phyloP scores from a whole-genome alignment of 2,797 vertebrate species.

The Myotis findleyi region DNA sequence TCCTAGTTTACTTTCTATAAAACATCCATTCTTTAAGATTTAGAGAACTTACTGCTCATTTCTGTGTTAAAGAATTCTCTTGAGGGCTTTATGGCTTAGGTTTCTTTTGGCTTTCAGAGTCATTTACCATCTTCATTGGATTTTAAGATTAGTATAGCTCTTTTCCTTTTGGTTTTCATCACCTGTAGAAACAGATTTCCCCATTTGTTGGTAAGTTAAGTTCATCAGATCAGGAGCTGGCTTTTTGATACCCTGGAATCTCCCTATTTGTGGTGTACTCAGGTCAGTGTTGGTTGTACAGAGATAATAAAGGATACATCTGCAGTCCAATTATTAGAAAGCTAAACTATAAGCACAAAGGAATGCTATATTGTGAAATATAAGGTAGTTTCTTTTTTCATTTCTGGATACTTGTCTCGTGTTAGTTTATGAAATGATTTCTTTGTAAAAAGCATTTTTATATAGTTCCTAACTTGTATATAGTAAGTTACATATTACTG shows the following conservation, averaged over 20 bases:
- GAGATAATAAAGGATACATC: background rate
- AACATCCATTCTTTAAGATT: background rate
- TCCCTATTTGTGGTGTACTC: background rate
- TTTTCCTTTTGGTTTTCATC: constrained; percentile 41
- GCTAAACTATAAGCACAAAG: background rate
- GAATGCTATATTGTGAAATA: background rate
- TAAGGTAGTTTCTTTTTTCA: background rate
- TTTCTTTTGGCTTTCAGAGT: constrained; percentile 23
- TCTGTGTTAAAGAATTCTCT: constrained; percentile 35
- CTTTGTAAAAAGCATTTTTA: background rate
- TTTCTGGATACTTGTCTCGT: background rate
- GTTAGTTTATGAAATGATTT: background rate
- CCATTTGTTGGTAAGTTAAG: constrained; percentile 19
- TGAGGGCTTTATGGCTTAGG: background rate
- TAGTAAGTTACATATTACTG: background rate
- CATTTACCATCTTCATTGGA: background rate
- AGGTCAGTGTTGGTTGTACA: background rate
- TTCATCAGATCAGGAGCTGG: constrained; percentile 19
- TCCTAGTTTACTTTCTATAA: background rate
- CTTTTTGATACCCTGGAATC: background rate
- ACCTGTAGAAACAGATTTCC: background rate
- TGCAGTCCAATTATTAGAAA: background rate
- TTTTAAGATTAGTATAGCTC: constrained; percentile 11
- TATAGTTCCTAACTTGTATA: background rate
- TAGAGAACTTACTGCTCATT: background rate